A percentile compares a stretch with the other conserved stretches of the same genome.
phyloP scores from a whole-genome alignment of 2,797 vertebrate genomes.

The Thunnus albacares region DNA sequence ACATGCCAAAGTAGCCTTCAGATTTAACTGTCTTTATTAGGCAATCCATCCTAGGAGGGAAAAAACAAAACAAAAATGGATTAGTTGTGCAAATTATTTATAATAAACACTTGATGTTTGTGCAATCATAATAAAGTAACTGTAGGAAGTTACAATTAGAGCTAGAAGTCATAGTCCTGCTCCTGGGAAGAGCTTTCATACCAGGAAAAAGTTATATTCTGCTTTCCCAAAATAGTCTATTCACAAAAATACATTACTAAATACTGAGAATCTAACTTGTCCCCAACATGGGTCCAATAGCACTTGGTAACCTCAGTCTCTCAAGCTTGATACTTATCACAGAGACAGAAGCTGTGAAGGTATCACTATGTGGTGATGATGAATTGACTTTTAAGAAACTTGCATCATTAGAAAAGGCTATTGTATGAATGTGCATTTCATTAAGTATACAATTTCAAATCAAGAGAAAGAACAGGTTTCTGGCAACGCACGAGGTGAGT shows the following conservation, averaged over 20 bases:
- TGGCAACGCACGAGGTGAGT: neutral
- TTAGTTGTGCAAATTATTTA: neutral
- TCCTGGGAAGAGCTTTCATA: neutral
- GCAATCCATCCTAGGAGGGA: conserved; percentile 87
- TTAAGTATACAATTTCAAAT: neutral
- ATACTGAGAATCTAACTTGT: neutral
- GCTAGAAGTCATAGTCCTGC: neutral
- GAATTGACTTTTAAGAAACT: neutral
- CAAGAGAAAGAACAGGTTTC: neutral
- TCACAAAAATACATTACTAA: neutral
- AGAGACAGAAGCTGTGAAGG: neutral
- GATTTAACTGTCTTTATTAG: conserved; percentile 89
- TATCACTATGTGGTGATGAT: neutral
- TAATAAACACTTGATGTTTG: neutral
- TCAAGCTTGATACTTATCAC: neutral
- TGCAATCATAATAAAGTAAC: neutral
- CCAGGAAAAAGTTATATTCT: conserved; percentile 1
- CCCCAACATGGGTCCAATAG: neutral
- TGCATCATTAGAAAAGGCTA: neutral
- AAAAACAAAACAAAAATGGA: neutral
- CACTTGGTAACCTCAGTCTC: neutral
- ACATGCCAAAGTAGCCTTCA: conserved; percentile 93
- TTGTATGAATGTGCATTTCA: neutral
- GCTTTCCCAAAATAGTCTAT: neutral
- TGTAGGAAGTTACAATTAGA: neutral